These are phyloP conservation scores for Melieria omissa DNA, from an alignment of 2,888 invertebrate genomes.

Conservation along the genomic window DNA sequence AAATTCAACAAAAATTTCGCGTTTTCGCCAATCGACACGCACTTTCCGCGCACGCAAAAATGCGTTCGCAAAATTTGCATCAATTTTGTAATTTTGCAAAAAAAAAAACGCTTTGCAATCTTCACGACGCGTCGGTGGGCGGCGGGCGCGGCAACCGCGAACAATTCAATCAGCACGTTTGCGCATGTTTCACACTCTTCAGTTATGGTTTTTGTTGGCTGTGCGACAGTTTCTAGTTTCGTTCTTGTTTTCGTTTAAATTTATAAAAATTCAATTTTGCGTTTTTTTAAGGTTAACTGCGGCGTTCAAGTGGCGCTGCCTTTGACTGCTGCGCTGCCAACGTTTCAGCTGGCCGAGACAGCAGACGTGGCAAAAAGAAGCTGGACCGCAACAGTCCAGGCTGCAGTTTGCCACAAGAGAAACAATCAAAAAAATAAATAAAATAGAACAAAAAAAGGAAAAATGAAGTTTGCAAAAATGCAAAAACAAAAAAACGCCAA, in stretches of 20 bases:
- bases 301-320: not conserved
- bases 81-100: too few relatives aligned
- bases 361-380: not conserved
- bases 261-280: not conserved
- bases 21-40: slow-evolving; percentile 18
- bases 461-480: not conserved
- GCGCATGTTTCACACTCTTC: not conserved
- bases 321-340: not conserved
- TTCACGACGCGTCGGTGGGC: too few relatives aligned
- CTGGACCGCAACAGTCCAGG: slow-evolving; percentile 1
- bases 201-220: not conserved
- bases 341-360: not conserved
- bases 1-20: not conserved
- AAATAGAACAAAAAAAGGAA: not conserved
- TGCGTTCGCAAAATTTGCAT: too few relatives aligned
- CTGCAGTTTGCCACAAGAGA: not conserved
- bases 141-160: not conserved
- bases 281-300: slow-evolving; percentile 17
- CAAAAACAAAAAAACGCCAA: not conserved
- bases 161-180: slow-evolving; percentile 23
- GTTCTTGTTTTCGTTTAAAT: slow-evolving; percentile 1
- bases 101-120: too few relatives aligned
- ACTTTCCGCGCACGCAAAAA: not conserved
- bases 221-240: not conserved
- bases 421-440: not conserved